Evolutionary conservation across 2,797 vertebrate species (phyloP).

Genomic region (Prunella strophiata): DNA sequence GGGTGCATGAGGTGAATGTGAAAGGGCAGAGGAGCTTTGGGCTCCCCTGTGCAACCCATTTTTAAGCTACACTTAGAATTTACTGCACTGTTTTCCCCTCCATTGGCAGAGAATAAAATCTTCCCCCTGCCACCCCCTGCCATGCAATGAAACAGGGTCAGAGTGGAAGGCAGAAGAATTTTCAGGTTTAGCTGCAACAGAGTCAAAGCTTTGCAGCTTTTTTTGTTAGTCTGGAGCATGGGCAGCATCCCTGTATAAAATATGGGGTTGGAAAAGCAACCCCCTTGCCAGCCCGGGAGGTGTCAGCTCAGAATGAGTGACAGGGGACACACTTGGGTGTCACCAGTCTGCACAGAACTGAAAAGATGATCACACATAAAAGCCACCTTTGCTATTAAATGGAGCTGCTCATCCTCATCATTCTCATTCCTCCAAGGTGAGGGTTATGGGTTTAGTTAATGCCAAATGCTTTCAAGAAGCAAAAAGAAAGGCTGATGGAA

Average conservation of each 20-base stretch:
- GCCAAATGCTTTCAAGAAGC: background rate
- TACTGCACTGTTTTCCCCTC: background rate
- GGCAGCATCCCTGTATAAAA: background rate
- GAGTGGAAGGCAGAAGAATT: background rate
- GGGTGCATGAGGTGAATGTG: accelerated
- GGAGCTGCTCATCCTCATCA: background rate
- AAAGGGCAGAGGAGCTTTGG: background rate
- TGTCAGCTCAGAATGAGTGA: background rate
- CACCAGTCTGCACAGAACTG: background rate
- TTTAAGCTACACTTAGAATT: background rate
- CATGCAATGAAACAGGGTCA: background rate
- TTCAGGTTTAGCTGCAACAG: background rate
- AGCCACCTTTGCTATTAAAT: background rate
- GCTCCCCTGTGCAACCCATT: background rate
- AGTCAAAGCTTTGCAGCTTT: background rate
- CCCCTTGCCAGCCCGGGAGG: accelerated
- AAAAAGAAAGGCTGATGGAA: background rate
- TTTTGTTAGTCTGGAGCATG: background rate
- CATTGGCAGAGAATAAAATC: background rate
- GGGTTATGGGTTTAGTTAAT: background rate
- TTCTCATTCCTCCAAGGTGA: background rate
- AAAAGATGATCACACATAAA: accelerated
- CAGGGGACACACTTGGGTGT: background rate
- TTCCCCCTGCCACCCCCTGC: background rate
- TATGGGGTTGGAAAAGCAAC: background rate